Evolutionary conservation across 2,113 vertebrate genomes (phyloP).

Genomic region (Thymallus thymallus): DNA sequence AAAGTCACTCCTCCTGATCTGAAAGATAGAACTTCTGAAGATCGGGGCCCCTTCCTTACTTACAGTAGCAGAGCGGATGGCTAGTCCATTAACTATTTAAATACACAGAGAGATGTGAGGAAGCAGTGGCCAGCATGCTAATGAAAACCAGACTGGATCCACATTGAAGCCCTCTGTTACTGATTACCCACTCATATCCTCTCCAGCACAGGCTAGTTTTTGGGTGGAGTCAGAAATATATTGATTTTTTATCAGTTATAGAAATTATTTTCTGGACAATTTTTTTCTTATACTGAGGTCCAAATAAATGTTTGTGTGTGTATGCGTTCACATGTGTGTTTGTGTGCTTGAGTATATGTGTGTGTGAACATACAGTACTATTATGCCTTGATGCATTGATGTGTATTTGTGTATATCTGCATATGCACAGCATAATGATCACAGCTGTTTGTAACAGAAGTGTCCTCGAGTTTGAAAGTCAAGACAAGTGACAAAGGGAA

Average conservation of each 20-base stretch:
- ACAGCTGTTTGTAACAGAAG: slow-evolving; percentile 13
- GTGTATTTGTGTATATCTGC: background rate
- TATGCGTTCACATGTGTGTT: no score
- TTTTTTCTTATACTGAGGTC: no score
- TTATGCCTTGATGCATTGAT: no score
- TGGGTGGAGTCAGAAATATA: slow-evolving; percentile 59
- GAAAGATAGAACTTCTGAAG: slow-evolving; percentile 68
- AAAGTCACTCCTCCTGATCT: slow-evolving; percentile 70
- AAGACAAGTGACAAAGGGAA: slow-evolving; percentile 55
- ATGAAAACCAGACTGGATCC: slow-evolving; percentile 68
- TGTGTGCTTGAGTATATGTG: background rate
- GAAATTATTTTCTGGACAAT: no score
- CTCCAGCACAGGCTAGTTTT: slow-evolving; percentile 40
- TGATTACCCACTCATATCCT: slow-evolving; percentile 62
- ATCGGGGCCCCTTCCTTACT: slow-evolving; percentile 28
- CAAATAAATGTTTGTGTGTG: no score
- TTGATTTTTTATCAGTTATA: slow-evolving; percentile 30
- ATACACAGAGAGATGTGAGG: slow-evolving; percentile 67
- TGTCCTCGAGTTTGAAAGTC: slow-evolving; percentile 50
- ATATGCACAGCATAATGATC: background rate
- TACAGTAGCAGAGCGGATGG: slow-evolving; percentile 66
- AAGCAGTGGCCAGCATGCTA: slow-evolving; percentile 68
- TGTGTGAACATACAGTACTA: slow-evolving; percentile 1
- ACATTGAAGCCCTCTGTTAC: slow-evolving; percentile 61
- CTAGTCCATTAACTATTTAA: slow-evolving; percentile 77